Evolutionary conservation across 2,113 vertebrate species (phyloP), one percentile per base, ranked within the genome.

Genomic region (Pseudorasbora parva): DNA sequence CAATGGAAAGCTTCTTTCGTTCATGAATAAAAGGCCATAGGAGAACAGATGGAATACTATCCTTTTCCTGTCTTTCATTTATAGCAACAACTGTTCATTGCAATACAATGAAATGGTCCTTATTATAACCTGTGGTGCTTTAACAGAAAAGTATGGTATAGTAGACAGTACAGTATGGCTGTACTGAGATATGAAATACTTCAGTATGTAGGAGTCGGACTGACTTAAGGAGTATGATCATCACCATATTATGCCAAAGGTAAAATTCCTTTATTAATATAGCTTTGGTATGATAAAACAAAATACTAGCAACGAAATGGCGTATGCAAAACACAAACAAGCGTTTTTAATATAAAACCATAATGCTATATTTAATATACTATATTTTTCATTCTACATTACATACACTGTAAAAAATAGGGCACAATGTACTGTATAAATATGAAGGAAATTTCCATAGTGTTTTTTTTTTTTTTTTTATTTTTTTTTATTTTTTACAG

Each of bases 51-150:
- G 85, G 89, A 92, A 92, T 90, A 89, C 86, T 86, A 78, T 87
- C 78, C 90, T 90, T 92, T 92, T 91, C 92, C 90, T 90, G 72
- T 72, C 81, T 56, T 69, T 75, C 78, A 83, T 89, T 92, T 85
- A 83, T 83, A 86, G 82, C 62, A 72, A 82, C 81, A 85, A 86
- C 82, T 82, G 86, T 85, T 89, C 81, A 87, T 91, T 90, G 85
- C 84, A 81, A 51, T 77, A 90, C 88, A 90, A 90, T 89, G 87
- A 25, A 2, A n/a, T 72, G 85, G 85, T 88, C 7, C 72, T 91
- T 78, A 87, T 30, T 87, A 77, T 25, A 87, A 84, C 79, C 69
- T 74, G 71, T 80, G 82, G 84, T 66, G 87, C 89, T 56, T 7
- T 41, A 62, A 8, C 6, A 2, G 8, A 54, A 54, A 21, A 21